phyloP scores from a whole-genome alignment of 2,888 invertebrate species.

The Leptodirus hochenwartii region DNA sequence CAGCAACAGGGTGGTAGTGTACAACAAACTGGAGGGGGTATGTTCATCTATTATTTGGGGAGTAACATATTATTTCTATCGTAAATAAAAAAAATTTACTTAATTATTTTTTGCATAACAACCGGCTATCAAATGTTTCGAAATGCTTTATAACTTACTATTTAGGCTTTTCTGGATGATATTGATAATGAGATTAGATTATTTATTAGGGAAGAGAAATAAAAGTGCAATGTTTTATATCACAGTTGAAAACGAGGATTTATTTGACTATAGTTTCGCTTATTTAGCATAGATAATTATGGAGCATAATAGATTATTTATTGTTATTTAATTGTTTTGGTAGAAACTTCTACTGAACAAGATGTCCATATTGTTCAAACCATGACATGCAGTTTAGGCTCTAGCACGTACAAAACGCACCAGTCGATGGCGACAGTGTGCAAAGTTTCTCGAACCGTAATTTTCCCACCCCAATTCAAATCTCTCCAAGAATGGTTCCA shows the following conservation, averaged over 20 bases:
- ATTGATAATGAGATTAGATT: too few species aligned
- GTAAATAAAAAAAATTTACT: slow-evolving; percentile 1
- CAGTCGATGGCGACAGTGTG: slow-evolving; percentile 91
- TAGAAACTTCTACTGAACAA: slow-evolving; percentile 27
- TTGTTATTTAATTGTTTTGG: slow-evolving; percentile 8
- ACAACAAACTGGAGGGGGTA: background rate
- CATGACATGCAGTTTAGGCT: slow-evolving; percentile 73
- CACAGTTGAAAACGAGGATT: too few species aligned
- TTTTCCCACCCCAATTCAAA: slow-evolving; percentile 92
- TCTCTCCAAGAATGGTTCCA: slow-evolving; percentile 92
- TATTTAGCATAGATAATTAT: too few species aligned
- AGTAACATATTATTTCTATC: background rate
- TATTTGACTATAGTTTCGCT: too few species aligned
- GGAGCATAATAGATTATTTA: background rate
- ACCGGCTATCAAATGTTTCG: slow-evolving; percentile 5
- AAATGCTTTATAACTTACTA: slow-evolving; percentile 4
- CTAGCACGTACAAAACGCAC: slow-evolving; percentile 48
- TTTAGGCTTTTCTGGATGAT: too few species aligned
- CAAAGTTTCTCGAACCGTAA: slow-evolving; percentile 74
- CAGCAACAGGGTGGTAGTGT: too few species aligned
- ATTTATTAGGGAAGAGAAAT: too few species aligned
- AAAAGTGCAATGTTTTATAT: too few species aligned
- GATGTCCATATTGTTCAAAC: slow-evolving; percentile 79
- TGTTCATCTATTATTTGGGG: background rate
- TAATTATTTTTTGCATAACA: background rate